Base-by-base conservation (phyloP, 2,797 vertebrate genomes). In the Pempheris klunzingeri region DNA sequence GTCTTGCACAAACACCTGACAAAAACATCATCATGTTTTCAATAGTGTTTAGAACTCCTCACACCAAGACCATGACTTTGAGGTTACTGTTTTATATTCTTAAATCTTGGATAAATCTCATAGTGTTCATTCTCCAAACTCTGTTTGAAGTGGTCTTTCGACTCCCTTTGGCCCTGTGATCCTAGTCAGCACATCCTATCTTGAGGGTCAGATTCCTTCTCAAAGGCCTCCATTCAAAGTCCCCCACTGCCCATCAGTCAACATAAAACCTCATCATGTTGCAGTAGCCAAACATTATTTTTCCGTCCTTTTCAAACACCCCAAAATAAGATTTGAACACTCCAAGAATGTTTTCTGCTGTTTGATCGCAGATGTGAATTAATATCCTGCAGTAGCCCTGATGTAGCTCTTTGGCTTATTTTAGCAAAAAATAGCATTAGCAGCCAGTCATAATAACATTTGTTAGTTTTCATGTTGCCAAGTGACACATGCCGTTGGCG, bases 281-380 rank as follows among this genome's bases (percentile, higher is more conserved):
- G 61, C 79, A 82, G 57, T 36, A 85, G 62, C 52, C 74, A 91
- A 90, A 91, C 81, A 83, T 90, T 86, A 78, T 80, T 83, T 87
- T 83, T 81, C 52, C 58, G 9, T 63, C 60, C 7, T 36, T 77
- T 87, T 71, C 64, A 67, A 78, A 78, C n/a, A 34, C n/a, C 3
- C 44, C 18, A 22, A 70, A 77, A 49, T 32, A 49, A 47, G 57
- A 72, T 32, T 49, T 59, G 46, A 80, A 59, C 50, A 78, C 61
- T 47, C n/a, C 28, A 22, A 30, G 10, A 46, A 20, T 12, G 4
- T 66, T 73, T 76, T 59, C 41, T 73, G 34, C 17, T 46, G 38
- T 79, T 71, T 71, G 57, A 83, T 75, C 61, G 74, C 26, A 44
- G 50, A 59, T 72, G 30, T 66, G 47, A 59, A 53, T 46, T n/a